These are phyloP conservation scores for Myathropa florea DNA, from an alignment of 2,888 invertebrate genomes.

Conservation along the genomic window DNA sequence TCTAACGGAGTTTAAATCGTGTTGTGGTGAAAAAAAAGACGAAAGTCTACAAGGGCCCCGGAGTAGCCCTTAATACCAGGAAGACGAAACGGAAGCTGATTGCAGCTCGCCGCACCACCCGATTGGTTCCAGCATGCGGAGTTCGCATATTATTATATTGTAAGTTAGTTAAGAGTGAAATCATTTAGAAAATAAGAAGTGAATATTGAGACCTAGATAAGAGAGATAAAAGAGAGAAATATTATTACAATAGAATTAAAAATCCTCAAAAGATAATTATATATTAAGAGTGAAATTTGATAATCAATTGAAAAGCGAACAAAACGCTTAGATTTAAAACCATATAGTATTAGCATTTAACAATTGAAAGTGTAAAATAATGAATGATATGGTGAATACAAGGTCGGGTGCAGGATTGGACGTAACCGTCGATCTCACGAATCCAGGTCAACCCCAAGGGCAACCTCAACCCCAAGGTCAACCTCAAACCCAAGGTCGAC, in stretches of 20 bases:
- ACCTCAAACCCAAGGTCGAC: too few species aligned
- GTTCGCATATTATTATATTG: neutral
- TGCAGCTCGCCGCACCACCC: conserved; percentile 26
- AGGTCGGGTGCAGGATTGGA: neutral
- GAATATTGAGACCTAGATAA: too few species aligned
- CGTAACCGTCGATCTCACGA: neutral
- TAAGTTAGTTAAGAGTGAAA: conserved; percentile 1
- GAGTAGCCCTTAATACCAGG: conserved; percentile 8
- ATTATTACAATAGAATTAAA: too few species aligned
- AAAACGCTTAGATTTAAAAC: neutral
- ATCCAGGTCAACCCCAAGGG: neutral
- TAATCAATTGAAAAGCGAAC: neutral
- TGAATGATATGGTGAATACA: neutral
- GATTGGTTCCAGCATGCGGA: neutral
- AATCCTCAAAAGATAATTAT: too few species aligned
- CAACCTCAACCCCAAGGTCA: neutral
- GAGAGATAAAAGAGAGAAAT: too few species aligned
- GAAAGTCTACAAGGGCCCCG: conserved; percentile 5
- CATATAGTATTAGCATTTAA: neutral
- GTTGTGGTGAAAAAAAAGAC: conserved; percentile 1
- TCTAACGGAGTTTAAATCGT: neutral
- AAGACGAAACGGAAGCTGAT: conserved; percentile 22
- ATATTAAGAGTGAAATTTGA: neutral
- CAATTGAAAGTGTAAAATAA: neutral
- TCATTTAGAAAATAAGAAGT: too few species aligned